Conservation (phyloP, 2,797 vertebrate genomes). For the Apogon hyalosoma region DNA sequence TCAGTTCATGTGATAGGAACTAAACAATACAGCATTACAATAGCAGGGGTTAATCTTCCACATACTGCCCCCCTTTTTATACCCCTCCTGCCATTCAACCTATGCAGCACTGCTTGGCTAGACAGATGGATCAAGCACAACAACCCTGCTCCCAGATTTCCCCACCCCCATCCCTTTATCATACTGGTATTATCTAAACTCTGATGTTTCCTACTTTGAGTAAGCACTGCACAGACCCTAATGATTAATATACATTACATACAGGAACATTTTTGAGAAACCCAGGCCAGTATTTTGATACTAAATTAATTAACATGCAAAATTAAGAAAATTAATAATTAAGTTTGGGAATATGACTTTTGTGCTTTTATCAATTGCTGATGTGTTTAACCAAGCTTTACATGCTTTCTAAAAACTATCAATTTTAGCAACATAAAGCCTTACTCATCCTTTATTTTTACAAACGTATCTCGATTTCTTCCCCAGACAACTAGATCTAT, state of each 20-base stretch:
- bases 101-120: conserved; percentile 62
- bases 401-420: not conserved
- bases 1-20: conserved; percentile 45
- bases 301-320: not conserved
- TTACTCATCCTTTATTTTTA: not conserved
- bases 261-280: not conserved
- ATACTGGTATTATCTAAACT: conserved; percentile 45
- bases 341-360: not conserved
- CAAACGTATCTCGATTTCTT: accelerated
- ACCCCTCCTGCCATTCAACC: conserved; percentile 53
- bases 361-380: not conserved
- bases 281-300: not conserved
- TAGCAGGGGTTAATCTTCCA: conserved; percentile 75
- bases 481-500: not conserved
- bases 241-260: not conserved
- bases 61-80: conserved; percentile 33
- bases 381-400: not conserved
- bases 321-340: not conserved
- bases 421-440: not conserved
- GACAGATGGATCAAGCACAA: conserved; percentile 79
- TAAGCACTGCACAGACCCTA: not conserved
- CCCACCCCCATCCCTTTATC: conserved; percentile 68
- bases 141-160: conserved; percentile 54
- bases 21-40: conserved; percentile 68
- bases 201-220: conserved; percentile 26